phyloP scores from a whole-genome alignment of 2,888 invertebrate genomes.

The Pollenia labialis region DNA sequence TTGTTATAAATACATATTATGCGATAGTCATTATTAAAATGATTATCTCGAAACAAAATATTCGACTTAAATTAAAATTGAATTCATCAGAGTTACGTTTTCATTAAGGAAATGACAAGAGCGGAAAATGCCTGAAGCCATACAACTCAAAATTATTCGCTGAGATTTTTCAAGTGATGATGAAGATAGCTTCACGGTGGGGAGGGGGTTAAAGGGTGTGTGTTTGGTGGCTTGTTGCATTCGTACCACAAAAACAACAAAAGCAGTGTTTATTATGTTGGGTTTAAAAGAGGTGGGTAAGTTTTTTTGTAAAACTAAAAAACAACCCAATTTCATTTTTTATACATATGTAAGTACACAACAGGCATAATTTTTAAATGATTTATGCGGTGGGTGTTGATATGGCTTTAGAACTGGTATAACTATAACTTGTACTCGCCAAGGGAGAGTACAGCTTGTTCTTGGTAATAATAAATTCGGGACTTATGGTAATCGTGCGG shows the following conservation, averaged over 20 bases:
- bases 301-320: not conserved
- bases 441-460: constrained; percentile 80
- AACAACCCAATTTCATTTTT: not conserved
- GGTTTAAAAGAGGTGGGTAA: not conserved
- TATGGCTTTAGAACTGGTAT: constrained; percentile 71
- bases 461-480: constrained; percentile 80
- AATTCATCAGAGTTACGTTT: constrained; percentile 26
- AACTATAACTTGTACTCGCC: constrained; percentile 76
- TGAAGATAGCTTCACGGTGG: constrained; percentile 33
- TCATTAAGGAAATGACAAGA: constrained; percentile 37
- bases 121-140: constrained; percentile 44
- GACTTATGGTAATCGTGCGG: constrained; percentile 81
- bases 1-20: constrained; percentile 14
- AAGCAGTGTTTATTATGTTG: not conserved
- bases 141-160: constrained; percentile 26
- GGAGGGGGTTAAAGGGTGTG: constrained; percentile 9
- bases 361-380: constrained; percentile 38
- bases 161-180: constrained; percentile 26
- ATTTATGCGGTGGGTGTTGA: constrained; percentile 70
- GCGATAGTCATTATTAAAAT: constrained; percentile 19
- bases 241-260: constrained; percentile 16
- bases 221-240: constrained; percentile 6
- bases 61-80: constrained; percentile 56
- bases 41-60: constrained; percentile 23
- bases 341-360: constrained; percentile 47